Base-by-base conservation (phyloP, 2,113 vertebrate species). In the Tyto alba region DNA sequence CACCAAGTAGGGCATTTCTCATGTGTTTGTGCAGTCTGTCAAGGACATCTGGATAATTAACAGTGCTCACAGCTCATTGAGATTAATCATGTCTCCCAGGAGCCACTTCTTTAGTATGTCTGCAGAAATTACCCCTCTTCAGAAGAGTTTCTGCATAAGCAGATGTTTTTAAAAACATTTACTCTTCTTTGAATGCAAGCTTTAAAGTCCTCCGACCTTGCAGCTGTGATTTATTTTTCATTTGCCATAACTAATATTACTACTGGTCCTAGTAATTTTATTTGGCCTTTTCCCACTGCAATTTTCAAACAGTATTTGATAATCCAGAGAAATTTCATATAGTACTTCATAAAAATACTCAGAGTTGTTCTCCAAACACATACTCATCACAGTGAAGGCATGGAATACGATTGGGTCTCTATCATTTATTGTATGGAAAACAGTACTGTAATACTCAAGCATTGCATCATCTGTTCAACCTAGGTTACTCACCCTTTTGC, bases 381-480 rank as follows among this genome's bases (percentile, higher is more conserved):
- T 73, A 1, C 41, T 87, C 74, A 57, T 78, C 62, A 20, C 20
- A 22, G 47, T 27, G 74, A 71, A 79, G 71, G 66, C 66, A 67
- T 30, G 23, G 69, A 69, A 55, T 20, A 4, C 0, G 1, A 38
- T 59, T 62, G 63, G 34, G 23, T 84, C 5, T 2, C 30, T 82
- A 86, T 34, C 84, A 63, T 53, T 88, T 79, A 25, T 2, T 57
- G 82, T 66, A 34, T 10, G 18, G 75, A 82, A 50, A 78, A 56
- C 83, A 43, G 60, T 2, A 38, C 77, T 85, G 75, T 68, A 80
- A 88, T 91, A 95, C 86, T 68, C 86, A 93, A 86, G 23, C 53
- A 62, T 25, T 90, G 79, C 88, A 78, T 86, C 89, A 68, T 92
- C 92, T 87, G 36, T 12, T 90, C 95, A 95, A 40, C 79, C 56